A percentile compares a stretch with the other conserved stretches of the same genome.
phyloP scores from a whole-genome alignment of 1,140 invertebrate species.

The Eriosoma lanigerum region DNA sequence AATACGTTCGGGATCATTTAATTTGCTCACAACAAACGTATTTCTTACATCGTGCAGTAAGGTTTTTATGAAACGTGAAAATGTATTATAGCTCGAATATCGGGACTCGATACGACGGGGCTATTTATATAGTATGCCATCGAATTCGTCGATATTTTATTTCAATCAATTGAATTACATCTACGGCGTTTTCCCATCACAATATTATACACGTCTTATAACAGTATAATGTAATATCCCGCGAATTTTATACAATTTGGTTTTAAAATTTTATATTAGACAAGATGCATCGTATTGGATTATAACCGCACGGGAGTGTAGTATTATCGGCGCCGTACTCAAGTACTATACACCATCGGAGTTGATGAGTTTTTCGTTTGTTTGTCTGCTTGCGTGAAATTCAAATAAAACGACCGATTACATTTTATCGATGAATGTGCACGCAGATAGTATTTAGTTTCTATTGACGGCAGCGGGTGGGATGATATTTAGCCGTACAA shows the following conservation, averaged over 20 bases:
- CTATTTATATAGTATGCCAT: too few relatives aligned
- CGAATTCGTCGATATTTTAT: background rate
- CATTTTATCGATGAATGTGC: background rate
- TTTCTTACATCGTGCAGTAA: background rate
- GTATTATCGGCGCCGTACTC: too few relatives aligned
- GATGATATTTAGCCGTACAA: background rate
- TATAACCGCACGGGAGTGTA: too few relatives aligned
- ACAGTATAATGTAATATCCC: too few relatives aligned
- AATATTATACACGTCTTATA: too few relatives aligned
- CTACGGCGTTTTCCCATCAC: too few relatives aligned
- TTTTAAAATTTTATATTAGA: too few relatives aligned
- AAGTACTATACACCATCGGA: background rate
- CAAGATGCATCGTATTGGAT: too few relatives aligned
- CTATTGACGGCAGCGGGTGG: background rate
- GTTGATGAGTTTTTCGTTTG: conserved; percentile 12
- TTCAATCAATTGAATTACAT: too few relatives aligned
- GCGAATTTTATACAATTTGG: too few relatives aligned
- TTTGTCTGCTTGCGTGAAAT: background rate
- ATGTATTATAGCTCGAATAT: background rate
- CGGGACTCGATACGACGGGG: too few relatives aligned
- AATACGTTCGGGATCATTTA: conserved; percentile 4
- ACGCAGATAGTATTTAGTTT: background rate
- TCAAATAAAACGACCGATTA: conserved; percentile 2
- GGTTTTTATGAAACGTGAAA: background rate
- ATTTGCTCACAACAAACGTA: background rate